Percentiles rank a stretch among this genome's conserved stretches.
phyloP scores from a whole-genome alignment of 2,797 vertebrate genomes.

The Lacerta agilis region DNA sequence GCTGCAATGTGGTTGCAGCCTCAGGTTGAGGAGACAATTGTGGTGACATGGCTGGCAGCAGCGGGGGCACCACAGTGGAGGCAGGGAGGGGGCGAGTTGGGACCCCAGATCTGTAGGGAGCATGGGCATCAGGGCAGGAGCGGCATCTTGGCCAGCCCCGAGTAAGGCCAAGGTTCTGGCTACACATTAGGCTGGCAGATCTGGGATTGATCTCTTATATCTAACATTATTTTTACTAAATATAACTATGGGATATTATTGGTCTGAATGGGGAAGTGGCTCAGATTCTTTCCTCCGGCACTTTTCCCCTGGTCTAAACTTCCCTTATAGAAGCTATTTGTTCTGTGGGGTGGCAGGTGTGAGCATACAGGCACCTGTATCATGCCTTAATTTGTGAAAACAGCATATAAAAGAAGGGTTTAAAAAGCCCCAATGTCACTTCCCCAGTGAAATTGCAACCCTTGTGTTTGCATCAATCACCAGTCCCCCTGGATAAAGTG shows the following conservation, averaged over 20 bases:
- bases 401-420: neutral
- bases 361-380: neutral
- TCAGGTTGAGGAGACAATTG: no score
- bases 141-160: no score
- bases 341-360: neutral
- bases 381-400: neutral
- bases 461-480: neutral
- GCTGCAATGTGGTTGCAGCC: no score
- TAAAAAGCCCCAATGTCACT: neutral
- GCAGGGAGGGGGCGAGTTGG: no score
- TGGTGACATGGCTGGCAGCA: no score
- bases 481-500: neutral
- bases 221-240: neutral
- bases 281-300: no score
- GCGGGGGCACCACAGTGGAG: no score
- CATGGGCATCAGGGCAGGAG: no score
- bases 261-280: neutral
- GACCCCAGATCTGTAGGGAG: no score
- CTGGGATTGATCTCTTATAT: neutral
- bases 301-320: neutral
- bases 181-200: neutral
- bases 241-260: neutral
- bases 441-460: neutral
- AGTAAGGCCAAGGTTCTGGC: neutral
- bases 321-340: neutral